Evolutionary conservation across 2,113 vertebrate species (phyloP).

Genomic region (Pomatostomus ruficeps): DNA sequence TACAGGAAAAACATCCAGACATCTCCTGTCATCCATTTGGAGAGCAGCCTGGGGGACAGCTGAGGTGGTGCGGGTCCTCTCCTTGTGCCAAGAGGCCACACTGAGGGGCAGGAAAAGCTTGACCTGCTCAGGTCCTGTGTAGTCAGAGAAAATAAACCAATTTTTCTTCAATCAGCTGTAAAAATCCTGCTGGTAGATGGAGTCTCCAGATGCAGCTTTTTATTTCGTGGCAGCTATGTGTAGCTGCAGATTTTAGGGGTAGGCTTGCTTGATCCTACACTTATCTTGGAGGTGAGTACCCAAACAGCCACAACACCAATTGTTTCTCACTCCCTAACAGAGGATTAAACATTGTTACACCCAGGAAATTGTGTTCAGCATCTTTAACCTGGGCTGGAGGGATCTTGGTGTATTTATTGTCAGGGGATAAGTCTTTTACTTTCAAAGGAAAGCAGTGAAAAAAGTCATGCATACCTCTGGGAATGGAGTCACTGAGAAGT

Average conservation of each 20-base stretch:
- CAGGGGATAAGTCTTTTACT: not conserved
- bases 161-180: not conserved
- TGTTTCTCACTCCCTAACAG: rapidly evolving
- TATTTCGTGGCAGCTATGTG: not conserved
- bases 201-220: not conserved
- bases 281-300: not conserved
- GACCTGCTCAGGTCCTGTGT: not conserved
- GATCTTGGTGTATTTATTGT: not conserved
- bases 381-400: not conserved
- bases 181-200: not conserved
- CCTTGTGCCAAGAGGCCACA: rapidly evolving
- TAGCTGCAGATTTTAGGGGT: not conserved
- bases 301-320: rapidly evolving
- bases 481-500: not conserved
- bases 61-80: not conserved
- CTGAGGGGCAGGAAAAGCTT: not conserved
- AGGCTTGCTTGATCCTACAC: not conserved
- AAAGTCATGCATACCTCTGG: not conserved
- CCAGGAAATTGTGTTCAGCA: not conserved
- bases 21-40: not conserved
- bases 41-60: not conserved
- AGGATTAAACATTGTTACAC: not conserved
- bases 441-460: not conserved
- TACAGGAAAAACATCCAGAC: not conserved
- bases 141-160: not conserved